These are phyloP conservation scores for Alitta virens DNA, from an alignment of 2,888 invertebrate genomes.

Conservation along the genomic window DNA sequence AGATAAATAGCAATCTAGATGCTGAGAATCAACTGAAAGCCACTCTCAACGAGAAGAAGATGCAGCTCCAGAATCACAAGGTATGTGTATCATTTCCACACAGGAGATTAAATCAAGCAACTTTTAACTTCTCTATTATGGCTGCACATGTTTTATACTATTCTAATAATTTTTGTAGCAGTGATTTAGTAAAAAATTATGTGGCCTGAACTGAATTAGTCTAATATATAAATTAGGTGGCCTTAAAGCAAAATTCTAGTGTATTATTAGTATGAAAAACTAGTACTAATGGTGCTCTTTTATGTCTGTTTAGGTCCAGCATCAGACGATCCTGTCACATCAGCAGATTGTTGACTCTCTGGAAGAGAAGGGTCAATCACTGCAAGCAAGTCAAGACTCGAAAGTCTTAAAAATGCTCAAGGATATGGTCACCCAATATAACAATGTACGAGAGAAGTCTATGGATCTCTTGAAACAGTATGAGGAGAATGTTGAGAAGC, in stretches of 20 bases:
- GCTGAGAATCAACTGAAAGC: constrained; percentile 78
- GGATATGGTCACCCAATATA: constrained; percentile 43
- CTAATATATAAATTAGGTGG: no score
- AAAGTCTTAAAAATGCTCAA: constrained; percentile 45
- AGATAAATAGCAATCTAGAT: constrained; percentile 73
- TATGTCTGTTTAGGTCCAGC: constrained; percentile 51
- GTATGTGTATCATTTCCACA: constrained; percentile 5
- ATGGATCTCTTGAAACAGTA: constrained; percentile 76
- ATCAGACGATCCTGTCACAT: constrained; percentile 73
- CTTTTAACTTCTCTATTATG: no score
- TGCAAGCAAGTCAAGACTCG: constrained; percentile 56
- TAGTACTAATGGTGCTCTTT: no score
- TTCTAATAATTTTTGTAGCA: no score
- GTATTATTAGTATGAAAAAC: no score
- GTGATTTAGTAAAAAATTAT: no score
- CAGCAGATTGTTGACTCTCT: constrained; percentile 83
- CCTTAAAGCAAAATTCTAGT: no score
- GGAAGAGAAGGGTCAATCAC: constrained; percentile 73
- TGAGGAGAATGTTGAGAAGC: constrained; percentile 81
- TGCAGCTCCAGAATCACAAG: constrained; percentile 61
- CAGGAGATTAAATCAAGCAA: neutral
- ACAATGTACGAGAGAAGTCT: constrained; percentile 39
- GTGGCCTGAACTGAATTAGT: no score
- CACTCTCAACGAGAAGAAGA: constrained; percentile 87
- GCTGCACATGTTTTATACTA: no score